A percentile compares a stretch with the other conserved stretches of the same genome.
Conservation (phyloP, 2,888 invertebrate species). For the Scelioninae gen. 1 region DNA sequence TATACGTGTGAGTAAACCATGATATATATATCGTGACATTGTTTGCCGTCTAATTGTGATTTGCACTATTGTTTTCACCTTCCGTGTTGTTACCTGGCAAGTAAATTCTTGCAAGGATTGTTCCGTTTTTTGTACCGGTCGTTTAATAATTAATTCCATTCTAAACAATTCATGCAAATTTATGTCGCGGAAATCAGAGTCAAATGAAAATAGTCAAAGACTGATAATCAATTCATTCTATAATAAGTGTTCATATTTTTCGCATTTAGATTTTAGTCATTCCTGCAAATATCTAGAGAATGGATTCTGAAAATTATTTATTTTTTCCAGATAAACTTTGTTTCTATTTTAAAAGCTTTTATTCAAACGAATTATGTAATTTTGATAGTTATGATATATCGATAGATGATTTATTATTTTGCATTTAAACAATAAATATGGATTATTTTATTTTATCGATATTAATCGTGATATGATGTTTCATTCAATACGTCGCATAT, state of each 20-base stretch:
- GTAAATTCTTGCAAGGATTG: slow-evolving; percentile 39
- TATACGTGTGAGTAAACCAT: slow-evolving; percentile 21
- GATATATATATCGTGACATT: slow-evolving; percentile 41
- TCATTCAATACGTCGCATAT: no score
- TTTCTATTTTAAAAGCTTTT: no score
- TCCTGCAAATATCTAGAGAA: not conserved
- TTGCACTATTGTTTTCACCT: slow-evolving; percentile 44
- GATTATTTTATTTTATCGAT: no score
- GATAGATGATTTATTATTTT: no score
- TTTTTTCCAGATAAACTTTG: no score
- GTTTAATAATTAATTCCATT: slow-evolving; percentile 35
- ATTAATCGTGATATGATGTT: no score
- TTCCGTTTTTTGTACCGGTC: slow-evolving; percentile 20
- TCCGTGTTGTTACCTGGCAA: slow-evolving; percentile 33
- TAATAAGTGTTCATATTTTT: not conserved
- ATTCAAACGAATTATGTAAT: no score
- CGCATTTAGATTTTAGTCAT: not conserved
- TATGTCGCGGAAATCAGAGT: slow-evolving; percentile 32
- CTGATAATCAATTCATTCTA: slow-evolving; percentile 25
- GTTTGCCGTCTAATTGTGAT: slow-evolving; percentile 51
- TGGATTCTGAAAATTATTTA: no score
- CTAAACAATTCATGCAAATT: slow-evolving; percentile 40
- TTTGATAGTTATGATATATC: no score
- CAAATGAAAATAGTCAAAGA: slow-evolving; percentile 36
- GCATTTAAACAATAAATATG: no score